Conservation (phyloP, 1,140 invertebrate genomes). For the Papilio xuthus region DNA sequence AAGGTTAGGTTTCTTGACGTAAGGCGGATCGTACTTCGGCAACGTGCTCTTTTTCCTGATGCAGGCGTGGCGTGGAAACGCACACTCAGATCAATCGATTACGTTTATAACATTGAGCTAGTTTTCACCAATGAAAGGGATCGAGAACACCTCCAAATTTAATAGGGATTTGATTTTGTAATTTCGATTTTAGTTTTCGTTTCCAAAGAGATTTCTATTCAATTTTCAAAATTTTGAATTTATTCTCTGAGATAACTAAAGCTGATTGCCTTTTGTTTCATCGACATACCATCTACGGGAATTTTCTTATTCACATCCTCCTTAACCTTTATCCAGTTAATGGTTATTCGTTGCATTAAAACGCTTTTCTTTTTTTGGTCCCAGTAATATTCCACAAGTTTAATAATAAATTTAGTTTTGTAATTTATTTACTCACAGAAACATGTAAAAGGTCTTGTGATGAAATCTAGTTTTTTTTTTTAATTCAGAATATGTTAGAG, state of each 20-base stretch:
- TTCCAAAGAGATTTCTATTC: conserved; percentile 52
- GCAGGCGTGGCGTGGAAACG: conserved; percentile 79
- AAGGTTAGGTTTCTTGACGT: conserved; percentile 89
- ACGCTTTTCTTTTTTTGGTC: background rate
- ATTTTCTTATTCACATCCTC: background rate
- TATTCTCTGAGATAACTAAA: conserved; percentile 46
- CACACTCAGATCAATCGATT: conserved; percentile 81
- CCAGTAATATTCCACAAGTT: background rate
- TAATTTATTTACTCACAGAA: background rate
- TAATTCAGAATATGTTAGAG: background rate
- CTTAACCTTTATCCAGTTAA: too few relatives aligned
- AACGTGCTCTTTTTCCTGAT: conserved; percentile 92
- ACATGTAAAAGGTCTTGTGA: background rate
- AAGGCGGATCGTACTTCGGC: conserved; percentile 92
- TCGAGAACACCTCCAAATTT: conserved; percentile 65
- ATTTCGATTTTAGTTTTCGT: conserved; percentile 64
- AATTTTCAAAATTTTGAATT: conserved; percentile 40
- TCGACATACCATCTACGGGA: background rate
- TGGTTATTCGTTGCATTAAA: background rate
- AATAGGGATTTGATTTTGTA: conserved; percentile 44
- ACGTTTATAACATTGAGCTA: conserved; percentile 67
- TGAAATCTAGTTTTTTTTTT: background rate
- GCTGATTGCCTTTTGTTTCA: conserved; percentile 39
- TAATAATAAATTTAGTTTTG: too few relatives aligned
- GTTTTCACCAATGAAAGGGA: conserved; percentile 54